These are phyloP conservation scores for Tapirus terrestris DNA, from an alignment of 2,113 vertebrate genomes.

Conservation along the genomic window DNA sequence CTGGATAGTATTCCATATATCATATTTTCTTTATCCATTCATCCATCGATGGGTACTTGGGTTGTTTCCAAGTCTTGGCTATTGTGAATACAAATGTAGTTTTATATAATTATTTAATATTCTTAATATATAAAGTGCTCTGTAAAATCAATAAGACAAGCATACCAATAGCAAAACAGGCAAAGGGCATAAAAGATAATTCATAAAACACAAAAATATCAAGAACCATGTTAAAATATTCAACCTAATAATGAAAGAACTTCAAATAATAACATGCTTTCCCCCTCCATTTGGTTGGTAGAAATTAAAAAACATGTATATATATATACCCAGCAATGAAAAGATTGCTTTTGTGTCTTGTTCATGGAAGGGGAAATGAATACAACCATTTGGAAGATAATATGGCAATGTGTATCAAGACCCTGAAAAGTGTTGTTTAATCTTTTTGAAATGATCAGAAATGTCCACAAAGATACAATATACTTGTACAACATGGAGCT, in stretches of 20 bases:
- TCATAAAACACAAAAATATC: constrained; percentile 21
- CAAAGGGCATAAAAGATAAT: background rate
- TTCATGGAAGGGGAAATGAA: background rate
- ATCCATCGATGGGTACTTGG: no score
- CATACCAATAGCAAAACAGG: background rate
- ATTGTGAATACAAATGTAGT: background rate
- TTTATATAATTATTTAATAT: background rate
- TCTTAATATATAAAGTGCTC: background rate
- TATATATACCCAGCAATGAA: background rate
- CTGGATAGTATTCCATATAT: no score
- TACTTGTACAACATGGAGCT: background rate
- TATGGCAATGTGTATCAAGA: background rate
- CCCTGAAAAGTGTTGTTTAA: background rate
- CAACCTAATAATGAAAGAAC: constrained; percentile 7
- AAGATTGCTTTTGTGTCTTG: background rate
- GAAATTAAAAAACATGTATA: background rate
- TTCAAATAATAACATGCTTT: background rate
- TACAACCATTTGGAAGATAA: background rate
- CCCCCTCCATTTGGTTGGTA: background rate
- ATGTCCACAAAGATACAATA: background rate
- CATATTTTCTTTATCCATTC: no score
- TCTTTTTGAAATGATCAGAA: background rate
- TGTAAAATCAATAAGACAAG: constrained; percentile 38
- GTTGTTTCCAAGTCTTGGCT: no score
- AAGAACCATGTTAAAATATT: constrained; percentile 13